Evolutionary conservation across 2,113 vertebrate species (phyloP).

Genomic region (Mugil cephalus): DNA sequence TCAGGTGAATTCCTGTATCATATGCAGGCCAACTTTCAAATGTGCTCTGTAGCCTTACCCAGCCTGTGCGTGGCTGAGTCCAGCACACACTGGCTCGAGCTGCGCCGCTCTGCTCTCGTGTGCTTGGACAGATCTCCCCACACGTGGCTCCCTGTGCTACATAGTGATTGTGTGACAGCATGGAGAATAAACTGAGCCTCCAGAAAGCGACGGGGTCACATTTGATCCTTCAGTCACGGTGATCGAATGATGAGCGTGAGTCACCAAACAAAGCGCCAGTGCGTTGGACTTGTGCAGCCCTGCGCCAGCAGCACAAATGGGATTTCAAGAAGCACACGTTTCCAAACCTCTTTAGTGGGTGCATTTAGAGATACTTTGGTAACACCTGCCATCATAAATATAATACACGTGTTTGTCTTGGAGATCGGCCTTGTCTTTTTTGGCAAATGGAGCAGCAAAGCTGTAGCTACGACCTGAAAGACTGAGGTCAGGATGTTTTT

Average conservation of each 20-base stretch:
- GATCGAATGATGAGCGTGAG: not conserved
- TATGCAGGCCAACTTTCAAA: not conserved
- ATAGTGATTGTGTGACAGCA: no score
- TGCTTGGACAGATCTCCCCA: not conserved
- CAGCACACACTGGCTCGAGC: not conserved
- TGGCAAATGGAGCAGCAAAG: no score
- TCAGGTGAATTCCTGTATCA: not conserved
- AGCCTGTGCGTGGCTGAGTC: no score
- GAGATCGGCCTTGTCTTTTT: not conserved
- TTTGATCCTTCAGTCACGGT: not conserved
- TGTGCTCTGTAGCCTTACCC: not conserved
- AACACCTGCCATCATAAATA: not conserved
- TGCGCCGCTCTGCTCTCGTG: not conserved
- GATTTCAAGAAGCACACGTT: not conserved
- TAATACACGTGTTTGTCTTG: not conserved
- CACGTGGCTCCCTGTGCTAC: constrained; percentile 1
- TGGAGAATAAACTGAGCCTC: not conserved
- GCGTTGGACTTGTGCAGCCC: not conserved
- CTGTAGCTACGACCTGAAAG: no score
- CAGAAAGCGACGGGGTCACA: not conserved
- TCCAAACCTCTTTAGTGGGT: no score
- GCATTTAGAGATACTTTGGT: not conserved
- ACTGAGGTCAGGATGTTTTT: no score
- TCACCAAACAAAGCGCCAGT: not conserved
- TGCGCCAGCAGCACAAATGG: not conserved